Base-by-base conservation (phyloP, 2,797 vertebrate species). In the Pampus argenteus region DNA sequence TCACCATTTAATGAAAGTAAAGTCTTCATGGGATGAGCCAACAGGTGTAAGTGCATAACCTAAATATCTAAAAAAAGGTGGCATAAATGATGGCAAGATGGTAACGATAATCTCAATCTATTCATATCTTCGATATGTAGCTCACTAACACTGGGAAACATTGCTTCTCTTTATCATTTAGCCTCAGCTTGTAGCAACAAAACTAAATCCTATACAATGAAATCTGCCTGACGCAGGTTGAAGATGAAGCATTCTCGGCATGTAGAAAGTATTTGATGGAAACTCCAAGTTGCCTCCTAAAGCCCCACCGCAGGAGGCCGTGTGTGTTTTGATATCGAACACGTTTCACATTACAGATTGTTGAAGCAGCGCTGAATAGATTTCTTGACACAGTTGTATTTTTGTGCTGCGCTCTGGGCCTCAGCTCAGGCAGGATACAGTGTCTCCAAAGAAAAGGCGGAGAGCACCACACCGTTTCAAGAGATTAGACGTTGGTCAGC, bases 401-500 rank as follows among this genome's bases (percentile, higher is more conserved):
- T 85, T 62, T 77, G 75, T 70, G 77, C 49, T 20, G 17, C 4
- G 65, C 36, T 11, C 71, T 34, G 4, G 74, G 72, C 74, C 78
- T 70, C 9, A 7, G 80, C 78, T 73, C 75, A 64, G 68, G 74
- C 78, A 36, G 78, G 75, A 88, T 81, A 82, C 78, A 66, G 81
- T 71, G 86, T 84, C 87, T 88, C 91, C 86, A 82, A 88, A 88
- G 88, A 86, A 52, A 84, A 67, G 65, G 59, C 31, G 17, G 40
- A 66, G 79, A 85, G 84, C 81, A 75, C 55, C 60, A 44, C 82
- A 66, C 66, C 83, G 65, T 90, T 94, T 87, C 78, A 85, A 84
- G 84, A 93, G 93, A 94, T 94, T 93, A 95, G 91, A 93, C 87
- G 88, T 85, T 86, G 89, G 90, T 89, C 85, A 76, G 88, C 88